Base-by-base conservation (phyloP, 2,113 vertebrate species). In the Prietella phreatophila region DNA sequence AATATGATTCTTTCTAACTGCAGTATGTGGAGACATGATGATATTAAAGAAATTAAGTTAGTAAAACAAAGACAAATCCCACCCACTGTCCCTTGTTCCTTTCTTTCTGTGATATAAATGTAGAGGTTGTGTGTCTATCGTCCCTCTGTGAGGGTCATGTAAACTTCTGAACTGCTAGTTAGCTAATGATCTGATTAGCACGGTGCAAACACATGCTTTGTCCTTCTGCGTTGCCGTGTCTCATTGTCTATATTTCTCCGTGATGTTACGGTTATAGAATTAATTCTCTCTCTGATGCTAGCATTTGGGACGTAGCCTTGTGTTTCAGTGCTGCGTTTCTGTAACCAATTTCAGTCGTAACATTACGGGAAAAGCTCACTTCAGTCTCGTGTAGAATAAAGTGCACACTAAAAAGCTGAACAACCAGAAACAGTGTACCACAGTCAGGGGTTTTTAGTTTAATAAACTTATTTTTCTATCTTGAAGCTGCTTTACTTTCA, bases 391-490 rank as follows among this genome's bases (percentile, higher is more conserved):
- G 7, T 5, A 73, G 17, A 1, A 4, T 22, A 11, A 20, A 4
- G 71, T 33, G 15, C 65, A 33, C n/a, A 69, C 4, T 15, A 6
- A 13, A 6, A 17, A 42, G 19, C 36, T 22, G 25, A 81, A 22
- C 47, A 55, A 58, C 1, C 3, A 30, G 39, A 85, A 75, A 78
- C 67, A 91, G 86, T 50, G 27, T 75, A 55, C 36, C 42, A 0
- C 19, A 36, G 60, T 78, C 80, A 47, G 39, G 61, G 82, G 90
- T 94, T 95, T 94, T 95, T 91, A 67, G 89, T 95, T 95, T 94
- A 98, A 97, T 98, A 97, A 98, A 97, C 93, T 89, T 97, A 95
- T 97, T 98, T 98, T 98, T 97, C 94, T 97, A 96, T 95, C 95
- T 95, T 95, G 93, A 95, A 94, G 91, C 91, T 79, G 90, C 88